Base-by-base conservation (phyloP, 2,888 invertebrate species). In the Coleophora flavipennella region DNA sequence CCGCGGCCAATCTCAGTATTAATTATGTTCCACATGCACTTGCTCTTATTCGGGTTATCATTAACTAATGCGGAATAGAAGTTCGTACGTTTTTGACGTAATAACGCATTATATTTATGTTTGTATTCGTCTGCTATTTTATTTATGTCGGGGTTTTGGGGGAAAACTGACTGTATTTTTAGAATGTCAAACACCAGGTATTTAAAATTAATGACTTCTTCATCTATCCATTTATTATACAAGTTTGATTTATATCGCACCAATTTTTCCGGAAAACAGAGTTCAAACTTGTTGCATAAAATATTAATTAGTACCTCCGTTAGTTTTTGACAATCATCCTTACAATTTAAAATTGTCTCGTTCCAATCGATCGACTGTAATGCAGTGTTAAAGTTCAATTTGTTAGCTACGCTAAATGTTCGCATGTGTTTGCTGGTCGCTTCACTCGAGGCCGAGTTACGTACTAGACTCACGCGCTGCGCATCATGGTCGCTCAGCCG, bases 401-500 rank as follows among this genome's bases (percentile, higher is more conserved):
- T 34, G 1, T 20, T 36, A 10, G 3, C 6, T 20, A 6, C 6
- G 20, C 6, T 20, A 20, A 20, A 20, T 4, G 6, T 20, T 4
- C 20, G 20, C 20, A 20, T 20, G 6, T 6, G 20, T 20, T 6
- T 20, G 20, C 3, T 6, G 20, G 20, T 3, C 6, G 20, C 20
- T 20, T 20, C 20, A 6, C 6, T 3, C 20, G 20, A 20, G 20
- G 20, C 20, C 6, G n/a, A 6, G 20, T 20, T 20, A 20, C 12
- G 20, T 20, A 34, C 2, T 3, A n/a, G 10, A 6, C 25, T 10
- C 11, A 4, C 10, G 8, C 29, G 12, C n/a, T 31, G 36, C 31
- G 36, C 36, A 4, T 3, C 9, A 20, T 36, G 36, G 14, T 36
- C 36, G 36, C 36, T 31, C 10, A 36, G 11, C 6, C 28, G 14